Evolutionary conservation across 2,797 vertebrate species (phyloP).

Genomic region (Paedocypris micromegethes): DNA sequence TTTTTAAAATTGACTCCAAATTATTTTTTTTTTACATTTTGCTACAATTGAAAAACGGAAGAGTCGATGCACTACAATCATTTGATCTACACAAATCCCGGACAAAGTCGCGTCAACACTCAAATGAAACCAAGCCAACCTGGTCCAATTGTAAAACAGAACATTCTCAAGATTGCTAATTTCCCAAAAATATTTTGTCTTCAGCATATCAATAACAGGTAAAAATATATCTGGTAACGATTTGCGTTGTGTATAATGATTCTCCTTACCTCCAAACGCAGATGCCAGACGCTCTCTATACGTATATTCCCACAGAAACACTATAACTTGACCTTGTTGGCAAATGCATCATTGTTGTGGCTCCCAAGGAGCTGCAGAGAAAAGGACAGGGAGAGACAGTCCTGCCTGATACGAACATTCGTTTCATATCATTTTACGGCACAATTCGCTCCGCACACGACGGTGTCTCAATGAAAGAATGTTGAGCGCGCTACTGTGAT

Average conservation of each 20-base stretch:
- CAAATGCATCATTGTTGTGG: constrained; percentile 36
- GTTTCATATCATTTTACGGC: constrained; percentile 39
- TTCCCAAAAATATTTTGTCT: too few relatives aligned
- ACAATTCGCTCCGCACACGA: constrained; percentile 50
- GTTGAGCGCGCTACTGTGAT: constrained; percentile 56
- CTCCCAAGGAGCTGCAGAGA: constrained; percentile 18
- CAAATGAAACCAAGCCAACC: neutral
- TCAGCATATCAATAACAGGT: too few relatives aligned
- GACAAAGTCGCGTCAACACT: too few relatives aligned
- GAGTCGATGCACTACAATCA: too few relatives aligned
- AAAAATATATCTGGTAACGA: too few relatives aligned
- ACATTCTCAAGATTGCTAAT: too few relatives aligned
- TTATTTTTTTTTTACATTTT: too few relatives aligned
- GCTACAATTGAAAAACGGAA: too few relatives aligned
- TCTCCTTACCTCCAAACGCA: neutral
- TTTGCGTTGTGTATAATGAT: neutral
- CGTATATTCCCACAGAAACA: constrained; percentile 36
- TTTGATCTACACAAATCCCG: too few relatives aligned
- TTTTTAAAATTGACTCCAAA: too few relatives aligned
- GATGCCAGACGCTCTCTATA: constrained; percentile 27
- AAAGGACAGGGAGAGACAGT: neutral
- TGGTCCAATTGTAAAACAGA: too few relatives aligned
- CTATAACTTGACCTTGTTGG: constrained; percentile 68
- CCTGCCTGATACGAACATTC: constrained; percentile 58
- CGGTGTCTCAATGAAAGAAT: constrained; percentile 61